Evolutionary conservation across 2,888 invertebrate species (phyloP).

Genomic region (Horisme vitalbata): DNA sequence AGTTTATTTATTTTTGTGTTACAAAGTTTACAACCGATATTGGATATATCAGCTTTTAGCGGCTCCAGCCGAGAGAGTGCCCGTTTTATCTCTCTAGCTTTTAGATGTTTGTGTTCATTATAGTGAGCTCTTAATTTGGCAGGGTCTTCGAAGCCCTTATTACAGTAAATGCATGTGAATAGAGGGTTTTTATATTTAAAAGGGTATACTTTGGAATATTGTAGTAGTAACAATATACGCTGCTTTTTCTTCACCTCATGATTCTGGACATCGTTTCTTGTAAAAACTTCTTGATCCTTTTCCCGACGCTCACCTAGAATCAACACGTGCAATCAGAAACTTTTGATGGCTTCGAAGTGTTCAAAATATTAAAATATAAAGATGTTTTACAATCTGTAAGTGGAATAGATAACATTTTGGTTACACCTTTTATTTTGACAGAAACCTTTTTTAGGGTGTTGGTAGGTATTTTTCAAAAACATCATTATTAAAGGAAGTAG

Average conservation of each 20-base stretch:
- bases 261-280: neutral
- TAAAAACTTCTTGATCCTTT: neutral
- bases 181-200: conserved; percentile 11
- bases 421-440: too few relatives aligned
- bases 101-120: conserved; percentile 3
- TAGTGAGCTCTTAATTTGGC: conserved; percentile 13
- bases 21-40: conserved; percentile 24
- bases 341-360: neutral
- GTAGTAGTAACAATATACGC: conserved; percentile 39
- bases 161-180: conserved; percentile 45
- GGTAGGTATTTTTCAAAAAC: too few relatives aligned
- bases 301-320: conserved; percentile 26
- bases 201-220: conserved; percentile 15
- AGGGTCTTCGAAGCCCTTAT: conserved; percentile 39
- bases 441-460: too few relatives aligned
- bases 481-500: too few relatives aligned
- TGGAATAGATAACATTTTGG: too few relatives aligned
- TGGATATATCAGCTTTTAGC: conserved; percentile 22
- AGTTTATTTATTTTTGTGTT: conserved; percentile 3
- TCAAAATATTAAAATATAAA: too few relatives aligned
- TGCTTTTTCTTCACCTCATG: neutral
- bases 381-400: too few relatives aligned
- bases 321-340: neutral
- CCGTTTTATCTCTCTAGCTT: conserved; percentile 5
- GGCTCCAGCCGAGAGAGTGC: neutral